Base-by-base conservation (phyloP, 2,888 invertebrate species). In the Rhyacophila evoluta region DNA sequence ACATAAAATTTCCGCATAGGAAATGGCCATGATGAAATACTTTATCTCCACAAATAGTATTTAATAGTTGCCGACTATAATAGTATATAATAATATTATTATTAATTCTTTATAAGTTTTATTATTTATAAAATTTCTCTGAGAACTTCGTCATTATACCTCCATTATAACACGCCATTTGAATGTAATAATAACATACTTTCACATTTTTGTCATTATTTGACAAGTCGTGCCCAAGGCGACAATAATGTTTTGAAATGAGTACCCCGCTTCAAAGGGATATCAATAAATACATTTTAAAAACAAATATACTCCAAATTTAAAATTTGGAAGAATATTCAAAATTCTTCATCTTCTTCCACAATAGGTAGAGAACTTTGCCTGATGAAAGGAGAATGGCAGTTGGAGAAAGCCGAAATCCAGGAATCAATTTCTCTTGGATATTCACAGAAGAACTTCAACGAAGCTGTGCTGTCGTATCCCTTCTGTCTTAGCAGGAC, bases 401-500 rank as follows among this genome's bases (percentile, higher is more conserved):
- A 83, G 1, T 89, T 87, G 27, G 91, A 89, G 84, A 92, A 92
- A 41, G 92, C 92, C 28, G 88, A 85, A 71, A 92, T 84, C 92
- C 92, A 92, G 39, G 91, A 88, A 28, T 91, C 91, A 78, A 92
- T 84, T 38, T 92, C 92, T 79, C 91, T 87, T 75, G 90, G 89
- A 25, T 90, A 87, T 82, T 92, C 92, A 81, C 87, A 85, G 82
- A 91, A 84, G 84, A 93, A 92, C 80, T 91, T 92, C 4, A 92
- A 88, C 0, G 89, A 89, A 82, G 91, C 88, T n/a, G 92, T 89
- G 15, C 91, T 90, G 84, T 93, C 92, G 84, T 91, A 91, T 11
- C 91, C 92, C 83, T 91, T 91, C 84, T 92, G 92, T 67, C 92
- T 85, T 3, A 92, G 89, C 38, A 88, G 86, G 84, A 93, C 91